Conservation (phyloP, 2,888 invertebrate genomes). For the Lochmaea crataegi region DNA sequence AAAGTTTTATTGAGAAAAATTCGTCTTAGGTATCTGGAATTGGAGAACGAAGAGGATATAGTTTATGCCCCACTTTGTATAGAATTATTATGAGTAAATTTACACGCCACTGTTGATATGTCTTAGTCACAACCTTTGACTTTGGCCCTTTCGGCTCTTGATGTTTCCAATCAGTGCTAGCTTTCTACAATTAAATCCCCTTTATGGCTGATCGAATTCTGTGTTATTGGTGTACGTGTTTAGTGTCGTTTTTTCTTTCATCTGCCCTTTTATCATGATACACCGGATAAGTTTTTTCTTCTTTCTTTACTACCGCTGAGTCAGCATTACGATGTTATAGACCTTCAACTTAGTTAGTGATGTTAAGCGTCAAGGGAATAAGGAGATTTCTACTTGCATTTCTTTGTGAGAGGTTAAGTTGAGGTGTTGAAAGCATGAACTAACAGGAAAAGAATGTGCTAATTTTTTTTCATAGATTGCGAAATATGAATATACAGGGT, state of each 20-base stretch:
- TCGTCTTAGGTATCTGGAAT: too few species aligned
- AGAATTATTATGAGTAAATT: background rate
- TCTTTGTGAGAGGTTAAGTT: background rate
- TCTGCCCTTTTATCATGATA: conserved; percentile 37
- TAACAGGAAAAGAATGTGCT: too few species aligned
- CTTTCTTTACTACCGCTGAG: conserved; percentile 33
- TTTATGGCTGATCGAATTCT: conserved; percentile 63
- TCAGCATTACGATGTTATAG: conserved; percentile 21
- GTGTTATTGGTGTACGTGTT: conserved; percentile 56
- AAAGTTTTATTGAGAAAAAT: too few species aligned
- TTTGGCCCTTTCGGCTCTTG: conserved; percentile 45
- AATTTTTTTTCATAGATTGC: too few species aligned
- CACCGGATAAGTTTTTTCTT: conserved; percentile 30
- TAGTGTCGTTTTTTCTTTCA: conserved; percentile 37
- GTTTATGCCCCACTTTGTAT: background rate
- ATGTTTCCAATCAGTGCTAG: conserved; percentile 61
- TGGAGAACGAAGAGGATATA: too few species aligned
- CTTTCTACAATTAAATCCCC: conserved; percentile 63
- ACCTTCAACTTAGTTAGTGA: background rate
- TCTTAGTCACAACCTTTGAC: conserved; percentile 60
- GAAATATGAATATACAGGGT: too few species aligned
- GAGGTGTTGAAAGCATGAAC: too few species aligned
- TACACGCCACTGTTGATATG: conserved; percentile 46
- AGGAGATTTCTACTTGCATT: background rate
- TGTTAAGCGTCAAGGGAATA: background rate